Evolutionary conservation across 2,888 invertebrate species (phyloP).

Genomic region (Amphipyra tragopoginis): DNA sequence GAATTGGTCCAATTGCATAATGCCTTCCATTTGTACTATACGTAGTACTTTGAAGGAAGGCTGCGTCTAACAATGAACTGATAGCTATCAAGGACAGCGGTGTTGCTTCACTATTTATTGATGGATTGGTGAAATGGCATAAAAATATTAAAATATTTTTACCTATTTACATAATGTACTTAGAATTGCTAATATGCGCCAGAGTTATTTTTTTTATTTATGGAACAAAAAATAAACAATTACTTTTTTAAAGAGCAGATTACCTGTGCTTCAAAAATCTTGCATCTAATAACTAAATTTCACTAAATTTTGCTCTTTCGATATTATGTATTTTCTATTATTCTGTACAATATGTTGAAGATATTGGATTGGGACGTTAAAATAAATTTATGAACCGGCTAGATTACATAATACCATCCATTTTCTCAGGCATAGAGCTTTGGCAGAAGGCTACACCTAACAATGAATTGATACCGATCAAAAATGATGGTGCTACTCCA

Average conservation of each 20-base stretch:
- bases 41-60: slow-evolving; percentile 23
- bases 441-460: slow-evolving; percentile 5
- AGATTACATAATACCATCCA: slow-evolving; percentile 10
- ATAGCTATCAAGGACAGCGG: slow-evolving; percentile 36
- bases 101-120: slow-evolving; percentile 10
- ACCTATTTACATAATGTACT: too few relatives aligned
- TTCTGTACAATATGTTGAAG: background rate
- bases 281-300: too few relatives aligned
- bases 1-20: slow-evolving; percentile 42
- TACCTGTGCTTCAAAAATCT: too few relatives aligned
- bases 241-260: too few relatives aligned
- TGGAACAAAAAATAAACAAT: too few relatives aligned
- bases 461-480: slow-evolving; percentile 44
- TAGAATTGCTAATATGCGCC: too few relatives aligned
- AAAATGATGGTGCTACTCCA: slow-evolving; percentile 33
- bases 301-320: too few relatives aligned
- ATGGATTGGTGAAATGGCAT: too few relatives aligned
- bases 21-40: slow-evolving; percentile 14
- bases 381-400: background rate
- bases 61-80: slow-evolving; percentile 39
- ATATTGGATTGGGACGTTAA: too few relatives aligned
- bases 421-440: background rate
- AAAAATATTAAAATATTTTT: too few relatives aligned
- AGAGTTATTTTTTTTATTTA: too few relatives aligned
- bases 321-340: too few relatives aligned